Evolutionary conservation across 2,797 vertebrate genomes (phyloP).

Genomic region (Coluber constrictor): DNA sequence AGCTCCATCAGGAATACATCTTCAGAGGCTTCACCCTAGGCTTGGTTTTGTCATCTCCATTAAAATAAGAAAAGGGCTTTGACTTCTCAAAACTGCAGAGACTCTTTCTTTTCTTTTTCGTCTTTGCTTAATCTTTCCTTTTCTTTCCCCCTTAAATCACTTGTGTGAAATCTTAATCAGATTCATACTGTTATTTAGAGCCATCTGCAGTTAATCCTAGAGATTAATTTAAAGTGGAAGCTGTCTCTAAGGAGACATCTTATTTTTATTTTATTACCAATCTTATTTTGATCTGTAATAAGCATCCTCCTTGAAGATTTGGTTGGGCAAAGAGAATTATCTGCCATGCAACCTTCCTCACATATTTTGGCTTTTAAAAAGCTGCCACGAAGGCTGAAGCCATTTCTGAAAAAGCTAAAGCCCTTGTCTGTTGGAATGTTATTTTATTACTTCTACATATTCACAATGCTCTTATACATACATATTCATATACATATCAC

Average conservation of each 20-base stretch:
- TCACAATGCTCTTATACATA: neutral
- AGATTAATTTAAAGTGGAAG: constrained; percentile 24
- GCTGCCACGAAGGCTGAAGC: neutral
- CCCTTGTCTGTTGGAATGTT: neutral
- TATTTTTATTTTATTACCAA: neutral
- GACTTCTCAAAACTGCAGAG: neutral
- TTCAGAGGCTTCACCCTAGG: neutral
- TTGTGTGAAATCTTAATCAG: constrained; percentile 23
- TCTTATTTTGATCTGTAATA: constrained; percentile 23
- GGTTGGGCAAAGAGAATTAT: constrained; percentile 4
- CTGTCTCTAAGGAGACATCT: neutral
- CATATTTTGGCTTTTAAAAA: neutral
- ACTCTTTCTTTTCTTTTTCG: neutral
- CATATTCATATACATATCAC: neutral
- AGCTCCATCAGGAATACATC: constrained; percentile 8
- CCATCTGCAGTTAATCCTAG: constrained; percentile 32
- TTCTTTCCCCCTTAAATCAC: neutral
- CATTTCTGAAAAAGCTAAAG: constrained; percentile 19
- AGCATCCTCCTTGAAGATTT: neutral
- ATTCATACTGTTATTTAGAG: constrained; percentile 26
- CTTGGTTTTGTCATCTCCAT: neutral
- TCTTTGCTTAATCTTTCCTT: neutral
- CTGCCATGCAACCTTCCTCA: neutral
- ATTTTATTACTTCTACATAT: neutral
- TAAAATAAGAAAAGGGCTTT: constrained; percentile 11